Conservation (phyloP, 1,140 invertebrate genomes). For the Aphidius gifuensis region DNA sequence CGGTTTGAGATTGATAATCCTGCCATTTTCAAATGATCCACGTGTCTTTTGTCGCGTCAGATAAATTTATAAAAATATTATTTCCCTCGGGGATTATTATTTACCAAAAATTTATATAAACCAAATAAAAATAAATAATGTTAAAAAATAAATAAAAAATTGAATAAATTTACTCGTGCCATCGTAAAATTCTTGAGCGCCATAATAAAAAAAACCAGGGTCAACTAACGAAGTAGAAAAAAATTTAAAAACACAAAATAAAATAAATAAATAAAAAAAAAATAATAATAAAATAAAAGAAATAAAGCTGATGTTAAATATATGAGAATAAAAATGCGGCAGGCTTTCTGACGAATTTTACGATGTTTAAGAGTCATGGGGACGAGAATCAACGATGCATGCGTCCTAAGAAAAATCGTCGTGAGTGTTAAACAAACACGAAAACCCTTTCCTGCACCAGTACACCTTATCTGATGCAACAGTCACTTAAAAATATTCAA, state of each 20-base stretch:
- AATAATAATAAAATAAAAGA: not conserved
- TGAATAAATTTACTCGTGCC: not conserved
- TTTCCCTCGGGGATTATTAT: no score
- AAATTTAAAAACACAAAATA: conserved; percentile 14
- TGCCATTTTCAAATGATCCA: conserved; percentile 19
- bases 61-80: conserved; percentile 10
- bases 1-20: conserved; percentile 43
- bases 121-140: not conserved
- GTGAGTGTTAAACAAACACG: no score
- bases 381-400: no score
- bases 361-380: not conserved
- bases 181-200: no score
- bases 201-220: not conserved
- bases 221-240: not conserved
- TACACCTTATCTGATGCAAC: no score
- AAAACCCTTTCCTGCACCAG: no score
- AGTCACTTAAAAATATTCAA: no score
- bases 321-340: conserved; percentile 8
- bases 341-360: conserved; percentile 18
- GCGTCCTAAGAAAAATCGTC: no score
- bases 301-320: conserved; percentile 7
- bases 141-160: not conserved
- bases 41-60: conserved; percentile 20
- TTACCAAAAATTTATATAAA: not conserved
- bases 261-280: not conserved